These are phyloP conservation scores for Bombus vancouverensis DNA, from an alignment of 1,140 invertebrate genomes.

Conservation along the genomic window DNA sequence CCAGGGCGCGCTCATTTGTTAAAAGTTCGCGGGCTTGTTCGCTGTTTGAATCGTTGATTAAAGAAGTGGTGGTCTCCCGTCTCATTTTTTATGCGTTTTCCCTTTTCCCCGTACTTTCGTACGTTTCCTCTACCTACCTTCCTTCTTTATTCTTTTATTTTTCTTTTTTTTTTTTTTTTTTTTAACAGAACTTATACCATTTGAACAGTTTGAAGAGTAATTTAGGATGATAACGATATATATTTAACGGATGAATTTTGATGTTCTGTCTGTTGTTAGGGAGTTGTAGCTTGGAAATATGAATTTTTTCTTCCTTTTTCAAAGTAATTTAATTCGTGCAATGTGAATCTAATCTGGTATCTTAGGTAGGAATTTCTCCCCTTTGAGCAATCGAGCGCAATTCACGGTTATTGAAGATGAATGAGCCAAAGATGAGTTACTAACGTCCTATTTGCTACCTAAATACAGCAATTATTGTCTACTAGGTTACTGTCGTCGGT, in stretches of 20 bases:
- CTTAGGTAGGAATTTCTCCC: neutral
- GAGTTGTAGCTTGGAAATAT: too few relatives aligned
- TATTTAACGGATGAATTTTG: neutral
- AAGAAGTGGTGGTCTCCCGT: constrained; percentile 28
- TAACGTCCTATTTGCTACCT: neutral
- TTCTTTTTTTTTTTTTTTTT: neutral
- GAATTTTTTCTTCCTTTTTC: neutral
- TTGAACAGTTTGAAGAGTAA: neutral
- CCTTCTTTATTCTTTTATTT: neutral
- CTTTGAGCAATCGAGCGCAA: neutral
- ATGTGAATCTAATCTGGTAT: neutral
- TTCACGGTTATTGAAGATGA: neutral
- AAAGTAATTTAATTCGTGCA: neutral
- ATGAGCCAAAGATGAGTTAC: neutral
- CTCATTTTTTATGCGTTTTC: neutral
- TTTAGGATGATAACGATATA: neutral
- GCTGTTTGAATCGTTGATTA: constrained; percentile 46
- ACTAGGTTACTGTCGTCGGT: neutral
- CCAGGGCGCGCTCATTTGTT: constrained; percentile 41
- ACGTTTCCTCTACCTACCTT: neutral
- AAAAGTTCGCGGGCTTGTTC: constrained; percentile 38
- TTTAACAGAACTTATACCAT: neutral
- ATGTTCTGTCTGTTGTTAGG: neutral
- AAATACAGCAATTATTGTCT: neutral
- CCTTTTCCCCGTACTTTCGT: neutral